A percentile compares a stretch with the other conserved stretches of the same genome.
Evolutionary conservation across 1,140 invertebrate species (phyloP).

Genomic region (Brachionus koreanus): DNA sequence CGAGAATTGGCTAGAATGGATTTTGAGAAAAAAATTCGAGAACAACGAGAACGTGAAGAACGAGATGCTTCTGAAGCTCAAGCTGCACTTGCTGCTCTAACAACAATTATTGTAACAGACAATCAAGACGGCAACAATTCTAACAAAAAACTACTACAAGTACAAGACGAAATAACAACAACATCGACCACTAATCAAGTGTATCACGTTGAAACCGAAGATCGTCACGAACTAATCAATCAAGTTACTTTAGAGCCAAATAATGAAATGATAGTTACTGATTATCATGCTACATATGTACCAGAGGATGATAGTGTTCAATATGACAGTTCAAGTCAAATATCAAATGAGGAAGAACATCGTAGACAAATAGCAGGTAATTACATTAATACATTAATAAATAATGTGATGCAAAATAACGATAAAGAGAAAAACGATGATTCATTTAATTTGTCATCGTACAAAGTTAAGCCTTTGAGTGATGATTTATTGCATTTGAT

Average conservation of each 20-base stretch:
- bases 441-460: neutral
- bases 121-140: neutral
- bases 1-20: neutral
- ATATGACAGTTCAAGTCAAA: neutral
- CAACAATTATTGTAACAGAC: neutral
- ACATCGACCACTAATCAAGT: neutral
- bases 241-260: neutral
- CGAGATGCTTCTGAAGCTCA: neutral
- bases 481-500: slow-evolving; percentile 18
- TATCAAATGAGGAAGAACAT: neutral
- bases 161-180: neutral
- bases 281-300: neutral
- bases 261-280: neutral
- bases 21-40: neutral
- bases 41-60: neutral
- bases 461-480: neutral
- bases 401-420: neutral
- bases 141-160: neutral
- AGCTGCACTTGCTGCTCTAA: neutral
- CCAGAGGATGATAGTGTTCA: neutral
- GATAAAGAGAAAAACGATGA: neutral
- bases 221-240: neutral
- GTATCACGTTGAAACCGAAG: neutral
- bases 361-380: slow-evolving; percentile 27
- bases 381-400: slow-evolving; percentile 27